Evolutionary conservation across 37 sponge, comb jelly and placozoan species (phyloP).

Genomic region (Lycopodina hypogea): DNA sequence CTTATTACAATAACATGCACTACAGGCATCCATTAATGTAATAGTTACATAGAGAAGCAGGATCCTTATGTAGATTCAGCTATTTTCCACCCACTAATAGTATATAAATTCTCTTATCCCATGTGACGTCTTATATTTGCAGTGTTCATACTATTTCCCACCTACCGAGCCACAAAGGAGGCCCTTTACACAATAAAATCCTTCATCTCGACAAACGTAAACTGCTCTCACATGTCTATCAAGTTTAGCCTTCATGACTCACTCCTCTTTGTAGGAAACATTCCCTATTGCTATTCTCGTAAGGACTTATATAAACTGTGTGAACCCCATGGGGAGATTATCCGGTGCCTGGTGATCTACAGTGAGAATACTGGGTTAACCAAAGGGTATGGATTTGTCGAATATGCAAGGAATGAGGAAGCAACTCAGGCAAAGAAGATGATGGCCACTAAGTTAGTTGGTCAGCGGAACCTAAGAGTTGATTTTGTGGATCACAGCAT

Average conservation of each 20-base stretch:
- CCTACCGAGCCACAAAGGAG: constrained; percentile 7
- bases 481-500: constrained; percentile 71
- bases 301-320: constrained; percentile 42
- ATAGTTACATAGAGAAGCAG: no score
- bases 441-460: constrained; percentile 57
- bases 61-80: no score
- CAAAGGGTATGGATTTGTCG: constrained; percentile 80
- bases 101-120: background rate
- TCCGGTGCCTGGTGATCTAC: constrained; percentile 53
- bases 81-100: no score
- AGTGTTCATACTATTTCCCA: constrained; percentile 33
- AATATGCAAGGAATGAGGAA: constrained; percentile 46
- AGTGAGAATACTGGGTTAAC: constrained; percentile 34
- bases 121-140: no score
- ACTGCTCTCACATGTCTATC: constrained; percentile 8
- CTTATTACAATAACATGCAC: no score
- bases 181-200: constrained; percentile 20
- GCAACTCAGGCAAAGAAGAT: constrained; percentile 58
- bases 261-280: constrained; percentile 76
- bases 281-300: constrained; percentile 37
- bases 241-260: constrained; percentile 51
- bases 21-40: no score
- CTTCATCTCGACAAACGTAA: background rate
- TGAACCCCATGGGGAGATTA: constrained; percentile 47
- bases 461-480: constrained; percentile 60